phyloP scores from a whole-genome alignment of 2,113 vertebrate genomes.

The Chamaetylas fuelleborni region DNA sequence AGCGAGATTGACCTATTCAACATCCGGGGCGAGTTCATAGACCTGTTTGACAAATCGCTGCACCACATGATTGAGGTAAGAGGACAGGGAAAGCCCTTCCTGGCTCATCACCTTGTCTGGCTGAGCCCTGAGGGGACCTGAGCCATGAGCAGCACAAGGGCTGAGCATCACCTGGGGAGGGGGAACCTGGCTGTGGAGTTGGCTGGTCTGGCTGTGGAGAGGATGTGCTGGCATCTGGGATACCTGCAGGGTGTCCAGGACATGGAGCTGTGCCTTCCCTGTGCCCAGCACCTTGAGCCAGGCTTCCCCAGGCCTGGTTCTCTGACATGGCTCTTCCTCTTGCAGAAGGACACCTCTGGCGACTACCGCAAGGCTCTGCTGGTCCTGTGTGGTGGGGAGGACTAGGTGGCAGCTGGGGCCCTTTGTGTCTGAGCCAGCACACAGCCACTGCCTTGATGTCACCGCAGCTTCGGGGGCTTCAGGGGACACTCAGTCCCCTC shows the following conservation, averaged over 20 bases:
- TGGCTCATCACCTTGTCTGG: not conserved
- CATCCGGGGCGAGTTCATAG: conserved; percentile 90
- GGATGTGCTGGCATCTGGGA: not conserved
- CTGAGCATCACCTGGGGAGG: not conserved
- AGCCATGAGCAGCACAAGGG: not conserved
- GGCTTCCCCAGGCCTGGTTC: not conserved
- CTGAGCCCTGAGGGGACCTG: not conserved
- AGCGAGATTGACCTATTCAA: conserved; percentile 90
- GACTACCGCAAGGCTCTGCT: conserved; percentile 92
- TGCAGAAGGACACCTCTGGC: conserved; percentile 93
- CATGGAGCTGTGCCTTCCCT: not conserved
- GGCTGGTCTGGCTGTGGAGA: not conserved
- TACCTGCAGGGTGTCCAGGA: not conserved
- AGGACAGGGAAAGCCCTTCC: not conserved
- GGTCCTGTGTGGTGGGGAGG: conserved; percentile 88
- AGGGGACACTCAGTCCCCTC: not conserved
- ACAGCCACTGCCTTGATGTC: conserved; percentile 46
- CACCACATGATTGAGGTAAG: conserved; percentile 92
- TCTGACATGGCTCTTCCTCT: not conserved
- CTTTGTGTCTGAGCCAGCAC: conserved; percentile 41
- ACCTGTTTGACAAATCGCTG: conserved; percentile 86
- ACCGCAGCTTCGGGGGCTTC: conserved; percentile 45
- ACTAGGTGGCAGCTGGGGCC: conserved; percentile 66
- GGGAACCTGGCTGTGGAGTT: rapidly evolving
- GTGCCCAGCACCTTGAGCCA: not conserved